These are phyloP conservation scores for Tribolium castaneum DNA, from an alignment of 1,140 invertebrate species.

Conservation along the genomic window DNA sequence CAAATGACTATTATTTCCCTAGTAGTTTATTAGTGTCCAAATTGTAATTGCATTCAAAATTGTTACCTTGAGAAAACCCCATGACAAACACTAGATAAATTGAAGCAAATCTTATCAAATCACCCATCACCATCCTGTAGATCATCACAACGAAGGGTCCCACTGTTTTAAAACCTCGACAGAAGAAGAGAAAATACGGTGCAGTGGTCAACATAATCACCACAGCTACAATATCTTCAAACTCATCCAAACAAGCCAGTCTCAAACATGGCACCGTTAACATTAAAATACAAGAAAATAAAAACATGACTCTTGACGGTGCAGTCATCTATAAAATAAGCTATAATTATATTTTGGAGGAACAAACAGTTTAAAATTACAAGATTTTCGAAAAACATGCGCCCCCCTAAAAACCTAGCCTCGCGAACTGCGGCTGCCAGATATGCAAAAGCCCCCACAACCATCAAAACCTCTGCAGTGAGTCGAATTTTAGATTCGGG, in stretches of 20 bases:
- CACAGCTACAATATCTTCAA: slow-evolving; percentile 91
- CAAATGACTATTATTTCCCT: no score
- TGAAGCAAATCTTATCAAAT: slow-evolving; percentile 92
- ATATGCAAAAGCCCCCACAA: slow-evolving; percentile 82
- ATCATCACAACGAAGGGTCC: slow-evolving; percentile 99
- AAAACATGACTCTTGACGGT: slow-evolving; percentile 91
- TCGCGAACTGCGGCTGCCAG: slow-evolving; percentile 84
- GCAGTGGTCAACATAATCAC: slow-evolving; percentile 96
- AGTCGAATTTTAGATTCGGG: slow-evolving; percentile 73
- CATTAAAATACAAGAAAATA: slow-evolving; percentile 91
- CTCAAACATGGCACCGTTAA: slow-evolving; percentile 85
- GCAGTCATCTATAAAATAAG: slow-evolving; percentile 78
- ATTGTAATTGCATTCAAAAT: no score
- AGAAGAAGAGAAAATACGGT: slow-evolving; percentile 99
- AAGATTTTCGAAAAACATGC: slow-evolving; percentile 93
- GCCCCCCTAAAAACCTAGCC: slow-evolving; percentile 83
- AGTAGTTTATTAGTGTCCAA: no score
- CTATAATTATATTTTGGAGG: no score
- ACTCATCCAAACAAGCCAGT: slow-evolving; percentile 83
- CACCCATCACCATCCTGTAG: slow-evolving; percentile 97
- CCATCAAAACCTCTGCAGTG: slow-evolving; percentile 76
- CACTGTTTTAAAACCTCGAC: slow-evolving; percentile 97
- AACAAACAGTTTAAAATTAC: slow-evolving; percentile 65
- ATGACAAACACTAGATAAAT: slow-evolving; percentile 98
- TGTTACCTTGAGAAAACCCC: slow-evolving; percentile 93